Base-by-base conservation (phyloP, 2,888 invertebrate genomes). In the Lochmaea crataegi region DNA sequence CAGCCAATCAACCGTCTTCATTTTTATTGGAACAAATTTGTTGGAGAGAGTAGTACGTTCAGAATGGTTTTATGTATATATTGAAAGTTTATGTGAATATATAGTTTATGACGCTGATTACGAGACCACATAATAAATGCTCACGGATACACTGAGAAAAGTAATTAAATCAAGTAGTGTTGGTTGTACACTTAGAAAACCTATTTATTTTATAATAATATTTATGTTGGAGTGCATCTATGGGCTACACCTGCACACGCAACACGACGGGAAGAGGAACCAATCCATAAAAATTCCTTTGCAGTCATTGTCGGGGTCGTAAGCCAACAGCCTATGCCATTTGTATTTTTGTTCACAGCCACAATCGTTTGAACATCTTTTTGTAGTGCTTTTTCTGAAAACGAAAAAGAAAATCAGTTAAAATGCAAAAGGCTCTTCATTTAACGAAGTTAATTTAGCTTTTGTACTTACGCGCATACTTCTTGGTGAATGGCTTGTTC, bases 401-500 rank as follows among this genome's bases (percentile, higher is more conserved):
- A 16, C 2, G 75, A 70, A 58, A 63, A 75, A 70, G 58, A 22
- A 65, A 38, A 38, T 38, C 32, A 7, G 9, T 38, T 38, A 9
- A 38, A 38, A 38, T 38, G 32, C 7, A 32, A 32, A 32, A 22
- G 2, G 22, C 22, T 22, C 22, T 22, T 22, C 2, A 22, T 22
- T 22, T 22, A 22, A 22, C 5, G 5, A 1, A 1, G 32, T 69
- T 38, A 41, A 26, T 18, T 14, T 2, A 56, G 32, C 7, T 45
- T 68, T 68, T 45, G 9, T 1, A 38, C 92, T 91, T 88, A 96
- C 96, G 95, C 92, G 91, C 96, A 97, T 75, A 96, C 94, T 90
- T 97, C 96, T 86, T 96, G 96, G 85, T 97, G 96, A 82, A 97
- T 96, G 65, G 96, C 96, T 86, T 97, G 96, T 84, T 96, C 96